Conservation (phyloP, 1,140 invertebrate species). For the Acromyrmex echinatior region DNA sequence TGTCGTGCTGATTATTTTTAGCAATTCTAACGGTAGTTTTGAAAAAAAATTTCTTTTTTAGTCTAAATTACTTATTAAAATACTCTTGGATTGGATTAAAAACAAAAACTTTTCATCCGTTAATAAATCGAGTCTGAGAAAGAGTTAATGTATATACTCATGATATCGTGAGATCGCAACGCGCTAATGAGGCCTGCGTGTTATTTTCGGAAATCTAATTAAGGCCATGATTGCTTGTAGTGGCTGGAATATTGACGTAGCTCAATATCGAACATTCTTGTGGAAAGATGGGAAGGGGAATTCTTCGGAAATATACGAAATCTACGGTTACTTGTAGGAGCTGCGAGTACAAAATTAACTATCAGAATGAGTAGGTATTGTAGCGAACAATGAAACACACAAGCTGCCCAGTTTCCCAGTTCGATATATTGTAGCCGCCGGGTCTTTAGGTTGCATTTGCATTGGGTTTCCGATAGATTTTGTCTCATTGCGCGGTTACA, state of each 20-base stretch:
- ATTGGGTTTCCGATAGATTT: neutral
- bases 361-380: neutral
- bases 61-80: too few species aligned
- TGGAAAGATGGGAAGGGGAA: neutral
- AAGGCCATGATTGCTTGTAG: neutral
- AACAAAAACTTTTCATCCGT: too few species aligned
- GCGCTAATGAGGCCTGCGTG: neutral
- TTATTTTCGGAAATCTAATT: slow-evolving; percentile 27
- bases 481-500: slow-evolving; percentile 1
- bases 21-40: too few species aligned
- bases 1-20: too few species aligned
- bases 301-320: neutral
- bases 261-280: neutral
- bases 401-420: neutral
- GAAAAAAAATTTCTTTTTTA: too few species aligned
- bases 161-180: neutral
- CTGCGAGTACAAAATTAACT: neutral
- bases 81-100: too few species aligned
- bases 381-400: neutral
- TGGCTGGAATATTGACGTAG: neutral
- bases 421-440: neutral
- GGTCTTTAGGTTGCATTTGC: too few species aligned
- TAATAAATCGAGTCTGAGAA: too few species aligned
- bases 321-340: neutral
- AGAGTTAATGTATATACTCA: neutral